These are phyloP conservation scores for Apis florea DNA, from an alignment of 1,140 invertebrate species.

Conservation along the genomic window DNA sequence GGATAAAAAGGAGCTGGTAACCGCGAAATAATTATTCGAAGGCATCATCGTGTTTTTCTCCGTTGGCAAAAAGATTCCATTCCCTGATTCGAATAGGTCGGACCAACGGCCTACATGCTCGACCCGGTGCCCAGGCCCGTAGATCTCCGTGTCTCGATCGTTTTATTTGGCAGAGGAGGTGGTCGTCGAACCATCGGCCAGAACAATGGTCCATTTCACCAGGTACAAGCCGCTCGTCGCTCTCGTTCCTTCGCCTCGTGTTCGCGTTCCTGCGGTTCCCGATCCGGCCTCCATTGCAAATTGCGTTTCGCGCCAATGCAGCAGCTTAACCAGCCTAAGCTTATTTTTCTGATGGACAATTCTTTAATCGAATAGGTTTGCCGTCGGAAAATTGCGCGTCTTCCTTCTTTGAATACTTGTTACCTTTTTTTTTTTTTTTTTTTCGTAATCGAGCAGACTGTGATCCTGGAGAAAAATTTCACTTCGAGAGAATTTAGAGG, in stretches of 20 bases:
- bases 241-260: constrained; percentile 38
- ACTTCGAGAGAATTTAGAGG: too few species aligned
- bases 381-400: too few species aligned
- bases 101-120: constrained; percentile 49
- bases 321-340: not conserved
- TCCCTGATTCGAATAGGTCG: constrained; percentile 43
- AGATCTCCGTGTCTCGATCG: constrained; percentile 64
- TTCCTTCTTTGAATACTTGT: too few species aligned
- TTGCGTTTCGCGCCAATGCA: constrained; percentile 36
- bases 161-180: constrained; percentile 65
- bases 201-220: constrained; percentile 72
- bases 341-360: not conserved
- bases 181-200: constrained; percentile 68
- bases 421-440: too few species aligned
- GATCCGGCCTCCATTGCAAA: constrained; percentile 47
- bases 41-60: constrained; percentile 28
- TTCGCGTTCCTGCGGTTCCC: constrained; percentile 47
- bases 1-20: too few species aligned
- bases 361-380: too few species aligned
- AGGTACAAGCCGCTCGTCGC: constrained; percentile 50
- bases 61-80: constrained; percentile 18
- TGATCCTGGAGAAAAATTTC: too few species aligned
- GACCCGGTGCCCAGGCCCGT: constrained; percentile 47
- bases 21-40: constrained; percentile 21
- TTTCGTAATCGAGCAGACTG: too few species aligned